Evolutionary conservation across 1,140 invertebrate genomes (phyloP), one percentile per base, ranked within the genome.

Genomic region (Bathynomus jamesi): DNA sequence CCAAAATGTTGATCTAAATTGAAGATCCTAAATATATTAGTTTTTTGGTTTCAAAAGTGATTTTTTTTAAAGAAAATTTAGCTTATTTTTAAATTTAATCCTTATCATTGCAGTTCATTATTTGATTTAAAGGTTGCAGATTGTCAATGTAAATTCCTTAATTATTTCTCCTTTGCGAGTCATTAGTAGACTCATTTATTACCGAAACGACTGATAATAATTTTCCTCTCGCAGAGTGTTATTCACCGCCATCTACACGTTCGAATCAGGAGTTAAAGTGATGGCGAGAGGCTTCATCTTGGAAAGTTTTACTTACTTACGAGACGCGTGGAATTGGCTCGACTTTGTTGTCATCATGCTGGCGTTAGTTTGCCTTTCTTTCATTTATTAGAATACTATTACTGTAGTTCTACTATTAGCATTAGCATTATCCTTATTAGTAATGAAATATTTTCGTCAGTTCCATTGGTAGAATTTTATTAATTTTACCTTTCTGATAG

Each of bases 271-370:
- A 84, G 91, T 98, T 85, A 98, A 98, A 91, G 91, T 98, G 86
- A 91, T 96, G 89, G 95, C 95, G 83, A 89, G 96, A 88, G 96
- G 96, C 87, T 98, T 98, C 89, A 95, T 98, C 87, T 88, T 98
- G 85, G 90, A 95, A 88, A 90, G 90, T 86, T 98, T 97, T 89
- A 98, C 96, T 87, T 99, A 98, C 91, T 92, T 99, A 89, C 91
- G 96, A 90, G 96, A 99, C 91, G 93, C 95, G 88, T 98, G 96
- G 96, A 99, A 98, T 90, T 98, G 95, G 95, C 90, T 98, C 87
- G 96, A 99, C 91, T 98, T 99, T 91, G 90, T 96, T 89, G 95
- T 98, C 87, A 97, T 99, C 89, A 88, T 94, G 88, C 93, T 96
- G 92, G 95, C 95, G 95, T 98, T 92, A 96, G 95, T 96, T 88